Evolutionary conservation across 2,113 vertebrate species (phyloP), one percentile per base, ranked within the genome.

Genomic region (Lota lota): DNA sequence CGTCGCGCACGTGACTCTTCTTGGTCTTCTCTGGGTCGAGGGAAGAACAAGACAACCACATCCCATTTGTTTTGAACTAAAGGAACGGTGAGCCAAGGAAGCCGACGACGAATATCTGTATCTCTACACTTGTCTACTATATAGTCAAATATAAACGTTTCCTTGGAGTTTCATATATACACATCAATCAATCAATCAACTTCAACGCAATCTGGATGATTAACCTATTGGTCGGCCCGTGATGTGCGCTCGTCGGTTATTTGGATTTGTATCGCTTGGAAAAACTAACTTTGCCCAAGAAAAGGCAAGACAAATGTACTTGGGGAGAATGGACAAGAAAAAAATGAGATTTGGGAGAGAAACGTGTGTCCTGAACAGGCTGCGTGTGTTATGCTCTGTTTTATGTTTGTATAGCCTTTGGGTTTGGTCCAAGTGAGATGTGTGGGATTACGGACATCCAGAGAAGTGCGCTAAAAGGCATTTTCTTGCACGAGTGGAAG

Each of bases 401-500:
- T 93, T 93, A 92, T 95, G 94, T 98, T 92, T 95, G 94, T 95
- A 92, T 93, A 95, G 94, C 94, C 96, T 91, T 87, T 83, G 87
- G 87, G 92, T 93, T 92, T 84, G 82, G 89, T 93, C 91, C 91
- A 89, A 89, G 90, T 93, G 88, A 92, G 93, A 89, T 93, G 75
- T 90, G 88, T 93, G 93, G 83, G 83, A 91, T 92, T 90, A 88
- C 92, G 94, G 89, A 92, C 92, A 92, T 92, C 91, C 90, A 85
- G 89, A 95, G 90, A 95, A 95, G 94, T 95, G 94, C 90, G 81
- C 83, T 89, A 94, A 93, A 93, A 56, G 18, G 17, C 16, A 2
- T 18, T 56, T 93, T 92, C 88, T 96, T 97, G 95, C 96, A 97
- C 94, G 94, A 94, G 90, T 89, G 93, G 93, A 95, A 90, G 85